Conservation (phyloP, 1,140 invertebrate genomes). For the Nilaparvata lugens region DNA sequence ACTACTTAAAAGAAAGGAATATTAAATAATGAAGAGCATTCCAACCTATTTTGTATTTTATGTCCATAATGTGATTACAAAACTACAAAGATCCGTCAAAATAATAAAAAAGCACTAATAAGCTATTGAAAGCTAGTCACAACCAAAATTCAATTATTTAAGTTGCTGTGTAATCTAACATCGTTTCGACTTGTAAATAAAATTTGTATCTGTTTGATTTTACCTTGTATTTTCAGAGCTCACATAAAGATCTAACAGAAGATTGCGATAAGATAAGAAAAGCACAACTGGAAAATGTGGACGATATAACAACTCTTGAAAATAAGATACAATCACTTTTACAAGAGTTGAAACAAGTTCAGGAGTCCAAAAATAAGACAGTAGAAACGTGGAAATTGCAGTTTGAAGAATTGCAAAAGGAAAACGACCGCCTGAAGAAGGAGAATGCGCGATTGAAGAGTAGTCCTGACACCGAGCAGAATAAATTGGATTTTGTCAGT, state of each 20-base stretch:
- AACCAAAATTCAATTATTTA: too few species aligned
- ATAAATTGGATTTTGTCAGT: too few species aligned
- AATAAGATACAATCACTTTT: slow-evolving; percentile 2
- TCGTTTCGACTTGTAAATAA: too few species aligned
- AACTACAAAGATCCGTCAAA: too few species aligned
- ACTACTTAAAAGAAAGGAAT: too few species aligned
- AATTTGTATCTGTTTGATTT: slow-evolving; percentile 33
- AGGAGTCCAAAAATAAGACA: slow-evolving; percentile 5
- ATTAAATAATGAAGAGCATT: too few species aligned
- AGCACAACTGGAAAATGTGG: slow-evolving; percentile 8
- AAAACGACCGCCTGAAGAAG: neutral
- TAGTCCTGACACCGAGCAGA: neutral
- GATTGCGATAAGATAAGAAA: slow-evolving; percentile 12
- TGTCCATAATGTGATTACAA: too few species aligned
- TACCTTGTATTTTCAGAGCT: slow-evolving; percentile 12
- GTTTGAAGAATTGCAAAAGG: neutral
- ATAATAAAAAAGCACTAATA: too few species aligned
- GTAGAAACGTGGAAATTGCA: neutral
- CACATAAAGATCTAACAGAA: slow-evolving; percentile 15
- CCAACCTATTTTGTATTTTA: too few species aligned
- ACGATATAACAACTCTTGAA: slow-evolving; percentile 8
- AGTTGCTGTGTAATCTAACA: too few species aligned
- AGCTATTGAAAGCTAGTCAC: too few species aligned
- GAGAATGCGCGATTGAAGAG: neutral
- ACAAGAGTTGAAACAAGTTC: slow-evolving; percentile 7